Evolutionary conservation across 2,797 vertebrate genomes (phyloP), one percentile per base, ranked within the genome.

Genomic region (Ispidina picta): DNA sequence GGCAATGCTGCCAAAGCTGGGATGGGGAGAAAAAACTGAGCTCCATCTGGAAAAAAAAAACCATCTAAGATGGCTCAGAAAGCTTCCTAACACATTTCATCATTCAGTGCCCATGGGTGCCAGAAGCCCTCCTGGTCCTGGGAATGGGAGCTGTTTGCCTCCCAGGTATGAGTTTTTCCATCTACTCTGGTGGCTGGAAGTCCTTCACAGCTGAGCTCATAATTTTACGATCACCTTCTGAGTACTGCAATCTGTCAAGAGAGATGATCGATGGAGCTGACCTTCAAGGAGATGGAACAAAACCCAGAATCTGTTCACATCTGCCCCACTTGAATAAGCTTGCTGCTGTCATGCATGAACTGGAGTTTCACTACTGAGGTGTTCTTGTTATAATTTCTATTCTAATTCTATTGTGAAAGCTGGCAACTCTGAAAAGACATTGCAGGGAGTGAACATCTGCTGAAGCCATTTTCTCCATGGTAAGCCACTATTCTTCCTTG

Each of bases 301-400:
- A 89, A 89, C 1, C 12, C 19, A 59, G 81, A 52, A 48, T 48
- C n/a, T 3, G 0, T 52, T 89, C 49, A 49, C 20, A 35, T 49
- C 22, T 75, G 55, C 25, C 3, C 3, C 29, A 75, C 44, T 59
- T 29, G 71, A 63, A 35, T 15, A 48, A 70, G 18, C 28, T 81
- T 75, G 43, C 35, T 59, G 43, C 18, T 68, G 16, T 59, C 5
- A 0, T 39, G 52, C 9, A 21, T 5, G 5, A 73, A 29, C 21
- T 66, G n/a, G 33, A 86, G 20, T 22, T 79, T 86, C 56, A 23
- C 35, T 93, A 80, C 73, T 59, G 79, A 59, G 33, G n/a, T 26
- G 5, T 73, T 22, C 16, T 54, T 69, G 35, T 28, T 65, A 5
- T 23, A 75, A 83, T 70, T 22, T 15, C 49, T 69, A 31, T 25